Evolutionary conservation across 2,888 invertebrate genomes (phyloP).

Genomic region (Platycheirus rosarum): DNA sequence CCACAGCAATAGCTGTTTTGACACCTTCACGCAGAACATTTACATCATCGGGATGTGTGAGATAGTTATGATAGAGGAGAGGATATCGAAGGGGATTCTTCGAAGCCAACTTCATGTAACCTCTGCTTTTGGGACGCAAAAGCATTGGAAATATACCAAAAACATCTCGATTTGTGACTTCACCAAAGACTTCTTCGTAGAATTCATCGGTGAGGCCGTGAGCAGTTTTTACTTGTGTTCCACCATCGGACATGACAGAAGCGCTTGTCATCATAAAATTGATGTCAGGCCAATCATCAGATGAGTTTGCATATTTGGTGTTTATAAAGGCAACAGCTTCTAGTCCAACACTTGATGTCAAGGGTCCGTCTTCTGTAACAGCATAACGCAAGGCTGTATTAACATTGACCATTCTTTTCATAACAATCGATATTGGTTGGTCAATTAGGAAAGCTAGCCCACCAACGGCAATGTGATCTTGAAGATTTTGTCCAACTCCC

Average conservation of each 20-base stretch:
- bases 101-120: conserved; percentile 88
- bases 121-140: conserved; percentile 93
- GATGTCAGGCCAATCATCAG: conserved; percentile 95
- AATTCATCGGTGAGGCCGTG: conserved; percentile 92
- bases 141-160: conserved; percentile 94
- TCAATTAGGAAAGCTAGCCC: conserved; percentile 92
- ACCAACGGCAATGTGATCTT: conserved; percentile 95
- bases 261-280: conserved; percentile 94
- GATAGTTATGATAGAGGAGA: conserved; percentile 94
- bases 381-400: conserved; percentile 93
- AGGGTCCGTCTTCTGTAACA: conserved; percentile 92
- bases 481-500: conserved; percentile 93
- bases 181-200: conserved; percentile 89
- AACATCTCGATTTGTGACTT: conserved; percentile 89
- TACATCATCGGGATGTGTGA: conserved; percentile 93
- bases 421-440: conserved; percentile 90
- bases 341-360: conserved; percentile 93
- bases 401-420: conserved; percentile 91
- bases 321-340: conserved; percentile 94
- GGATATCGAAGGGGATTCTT: conserved; percentile 91
- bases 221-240: conserved; percentile 89
- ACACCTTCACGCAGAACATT: conserved; percentile 92
- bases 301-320: conserved; percentile 93
- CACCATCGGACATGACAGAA: conserved; percentile 92
- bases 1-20: conserved; percentile 92